A percentile compares a stretch with the other conserved stretches of the same genome.
These are phyloP conservation scores for Lochmaea crataegi DNA, from an alignment of 2,888 invertebrate genomes.

Conservation along the genomic window DNA sequence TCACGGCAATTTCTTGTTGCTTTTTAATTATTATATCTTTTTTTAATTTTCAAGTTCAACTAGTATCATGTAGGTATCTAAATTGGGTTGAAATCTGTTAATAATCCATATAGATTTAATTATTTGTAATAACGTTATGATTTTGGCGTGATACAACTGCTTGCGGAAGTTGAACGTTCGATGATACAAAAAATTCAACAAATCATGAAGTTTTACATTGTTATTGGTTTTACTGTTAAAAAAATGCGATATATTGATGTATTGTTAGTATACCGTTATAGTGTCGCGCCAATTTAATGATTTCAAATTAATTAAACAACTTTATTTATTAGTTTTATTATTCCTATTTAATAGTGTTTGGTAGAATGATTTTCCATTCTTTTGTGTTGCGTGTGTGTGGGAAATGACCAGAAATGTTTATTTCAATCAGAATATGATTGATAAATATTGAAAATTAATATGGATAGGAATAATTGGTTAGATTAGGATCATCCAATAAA, in stretches of 20 bases:
- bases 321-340: neutral
- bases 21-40: no score
- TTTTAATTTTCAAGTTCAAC: no score
- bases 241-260: slow-evolving; percentile 5
- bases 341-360: neutral
- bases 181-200: neutral
- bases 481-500: no score
- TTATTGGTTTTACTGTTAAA: slow-evolving; percentile 6
- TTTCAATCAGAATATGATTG: neutral
- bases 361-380: neutral
- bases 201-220: neutral
- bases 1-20: no score
- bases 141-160: neutral
- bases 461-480: no score
- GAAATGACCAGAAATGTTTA: neutral
- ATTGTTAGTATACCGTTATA: neutral
- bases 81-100: no score
- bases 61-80: no score
- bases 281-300: neutral
- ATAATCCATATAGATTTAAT: neutral
- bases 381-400: neutral
- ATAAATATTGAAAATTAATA: no score
- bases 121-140: neutral
- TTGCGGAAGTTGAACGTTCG: slow-evolving; percentile 4
- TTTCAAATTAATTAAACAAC: neutral